phyloP scores from a whole-genome alignment of 2,797 vertebrate species.

The Epinephelus malabaricus region DNA sequence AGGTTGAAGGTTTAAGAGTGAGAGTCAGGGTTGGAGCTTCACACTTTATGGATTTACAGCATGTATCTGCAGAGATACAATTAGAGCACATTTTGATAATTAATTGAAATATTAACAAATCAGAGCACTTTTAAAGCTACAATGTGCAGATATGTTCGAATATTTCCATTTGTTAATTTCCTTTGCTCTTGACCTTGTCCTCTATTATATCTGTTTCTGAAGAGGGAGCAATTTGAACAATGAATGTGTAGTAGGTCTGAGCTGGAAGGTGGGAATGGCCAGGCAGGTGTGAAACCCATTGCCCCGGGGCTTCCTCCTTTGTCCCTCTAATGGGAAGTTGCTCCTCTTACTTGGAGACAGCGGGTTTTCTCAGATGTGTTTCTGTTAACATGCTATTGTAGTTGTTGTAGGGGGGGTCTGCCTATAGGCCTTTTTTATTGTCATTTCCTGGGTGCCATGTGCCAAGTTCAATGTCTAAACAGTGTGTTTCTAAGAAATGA shows the following conservation, averaged over 20 bases:
- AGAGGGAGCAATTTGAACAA: constrained; percentile 57
- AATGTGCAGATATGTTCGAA: neutral
- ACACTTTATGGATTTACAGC: neutral
- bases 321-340: constrained; percentile 76
- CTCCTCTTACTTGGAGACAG: constrained; percentile 19
- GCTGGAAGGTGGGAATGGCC: neutral
- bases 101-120: neutral
- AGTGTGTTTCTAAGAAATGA: neutral
- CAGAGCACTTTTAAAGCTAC: neutral
- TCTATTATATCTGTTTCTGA: constrained; percentile 60
- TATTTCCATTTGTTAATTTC: neutral
- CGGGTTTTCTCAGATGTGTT: constrained; percentile 18
- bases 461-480: constrained; percentile 73
- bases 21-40: neutral
- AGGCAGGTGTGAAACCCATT: constrained; percentile 38
- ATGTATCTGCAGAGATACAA: neutral
- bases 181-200: neutral
- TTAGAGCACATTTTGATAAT: neutral
- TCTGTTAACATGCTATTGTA: constrained; percentile 56
- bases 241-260: constrained; percentile 44
- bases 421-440: constrained; percentile 68
- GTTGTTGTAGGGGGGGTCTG: constrained; percentile 36
- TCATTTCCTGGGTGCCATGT: constrained; percentile 58
- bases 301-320: constrained; percentile 66
- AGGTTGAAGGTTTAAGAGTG: neutral